Evolutionary conservation across 2,888 invertebrate species (phyloP), one percentile per base, ranked within the genome.

Genomic region (Carterocephalus palaemon): DNA sequence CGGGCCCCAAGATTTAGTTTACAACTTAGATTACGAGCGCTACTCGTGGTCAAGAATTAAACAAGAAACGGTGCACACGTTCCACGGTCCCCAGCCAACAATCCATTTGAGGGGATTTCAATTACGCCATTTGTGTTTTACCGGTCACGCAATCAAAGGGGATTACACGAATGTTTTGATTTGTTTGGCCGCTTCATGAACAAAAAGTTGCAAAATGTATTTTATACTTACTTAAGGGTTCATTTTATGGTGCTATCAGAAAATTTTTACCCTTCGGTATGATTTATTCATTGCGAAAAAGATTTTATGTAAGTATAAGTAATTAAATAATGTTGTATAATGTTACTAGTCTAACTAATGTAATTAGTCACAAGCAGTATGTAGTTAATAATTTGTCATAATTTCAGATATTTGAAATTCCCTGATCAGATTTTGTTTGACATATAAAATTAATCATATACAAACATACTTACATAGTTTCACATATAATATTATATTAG

Each of bases 1-100:
- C 75, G 70, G 61, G 59, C 60, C 75, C 80, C 72, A 85, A 85
- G 86, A 83, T 78, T 83, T 84, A 84, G 80, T 84, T 81, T 80
- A 83, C 79, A 82, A 84, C 84, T 84, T 76, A 84, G 83, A 85
- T 85, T 85, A 83, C 73, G 57, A 59, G 48, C 61, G 53, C 58
- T 64, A 57, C 59, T 57, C 63, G 71, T 80, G 85, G 85, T 85
- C 85, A 85, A 85, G 82, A 84, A 80, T 84, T 83, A 85, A 81
- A 79, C 80, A 78, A 80, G 75, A 77, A 73, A 75, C 73, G 67
- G 70, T 57, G 59, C 62, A 67, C 72, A 74, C 67, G 75, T 8
- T 19, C 76, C 67, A 71, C 64, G 62, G 60, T 56, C 62, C 59
- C 68, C 57, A 53, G 55, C 59, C 59, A 65, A 65, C 67, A 55